These are phyloP conservation scores for Buathra laborator DNA, from an alignment of 2,888 invertebrate genomes.

Conservation along the genomic window DNA sequence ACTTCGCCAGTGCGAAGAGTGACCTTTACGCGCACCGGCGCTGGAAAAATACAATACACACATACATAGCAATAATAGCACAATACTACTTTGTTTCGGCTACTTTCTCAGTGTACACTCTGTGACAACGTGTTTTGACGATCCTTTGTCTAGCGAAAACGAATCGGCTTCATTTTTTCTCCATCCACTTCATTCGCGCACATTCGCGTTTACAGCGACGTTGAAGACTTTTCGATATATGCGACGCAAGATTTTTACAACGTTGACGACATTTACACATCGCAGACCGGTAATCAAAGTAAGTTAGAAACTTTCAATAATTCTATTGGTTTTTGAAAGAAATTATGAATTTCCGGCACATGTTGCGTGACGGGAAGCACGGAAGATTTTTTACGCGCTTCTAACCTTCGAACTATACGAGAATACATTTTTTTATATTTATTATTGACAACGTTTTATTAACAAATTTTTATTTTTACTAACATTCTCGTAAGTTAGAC, in stretches of 20 bases:
- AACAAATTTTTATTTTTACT: background rate
- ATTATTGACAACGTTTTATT: background rate
- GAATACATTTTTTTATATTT: background rate
- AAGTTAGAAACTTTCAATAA: background rate
- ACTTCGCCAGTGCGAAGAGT: background rate
- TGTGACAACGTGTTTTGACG: background rate
- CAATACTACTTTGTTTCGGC: background rate
- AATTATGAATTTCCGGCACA: background rate
- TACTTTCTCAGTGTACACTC: background rate
- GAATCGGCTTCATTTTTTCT: background rate
- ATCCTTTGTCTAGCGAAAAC: slow-evolving; percentile 16
- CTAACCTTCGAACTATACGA: background rate
- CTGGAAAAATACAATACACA: background rate
- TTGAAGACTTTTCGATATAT: background rate
- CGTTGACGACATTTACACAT: background rate
- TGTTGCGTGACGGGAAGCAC: background rate
- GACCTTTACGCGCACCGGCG: slow-evolving; percentile 4
- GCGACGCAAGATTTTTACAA: background rate
- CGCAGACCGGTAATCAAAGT: background rate
- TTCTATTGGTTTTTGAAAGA: background rate
- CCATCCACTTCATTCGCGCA: background rate
- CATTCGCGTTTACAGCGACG: background rate
- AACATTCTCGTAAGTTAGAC: background rate
- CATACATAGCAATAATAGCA: background rate
- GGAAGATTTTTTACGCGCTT: background rate